These are phyloP conservation scores for Dendroctonus valens DNA, from an alignment of 1,140 invertebrate genomes.

Conservation along the genomic window DNA sequence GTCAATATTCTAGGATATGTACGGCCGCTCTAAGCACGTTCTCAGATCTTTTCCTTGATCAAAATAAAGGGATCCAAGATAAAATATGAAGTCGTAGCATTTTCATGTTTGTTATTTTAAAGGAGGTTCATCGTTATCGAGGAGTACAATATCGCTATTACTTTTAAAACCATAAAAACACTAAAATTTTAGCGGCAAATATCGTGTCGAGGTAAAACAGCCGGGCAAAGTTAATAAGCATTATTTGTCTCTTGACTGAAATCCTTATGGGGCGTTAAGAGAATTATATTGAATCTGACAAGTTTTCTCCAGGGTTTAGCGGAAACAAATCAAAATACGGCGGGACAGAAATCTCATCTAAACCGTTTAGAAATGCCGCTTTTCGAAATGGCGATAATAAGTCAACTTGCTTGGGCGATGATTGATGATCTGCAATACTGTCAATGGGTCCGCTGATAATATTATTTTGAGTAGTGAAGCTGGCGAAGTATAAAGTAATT, in stretches of 20 bases:
- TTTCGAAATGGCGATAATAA: conserved; percentile 10
- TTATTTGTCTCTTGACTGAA: no score
- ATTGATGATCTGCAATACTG: conserved; percentile 7
- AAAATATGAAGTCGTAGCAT: no score
- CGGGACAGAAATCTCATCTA: conserved; percentile 5
- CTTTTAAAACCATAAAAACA: no score
- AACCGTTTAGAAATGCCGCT: conserved; percentile 14
- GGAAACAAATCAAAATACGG: conserved; percentile 9
- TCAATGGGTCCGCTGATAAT: conserved; percentile 3
- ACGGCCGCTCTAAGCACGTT: conserved; percentile 5
- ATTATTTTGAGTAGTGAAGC: no score
- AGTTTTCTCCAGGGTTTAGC: background rate
- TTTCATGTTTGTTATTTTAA: no score
- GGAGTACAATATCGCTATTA: no score
- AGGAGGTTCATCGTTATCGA: no score
- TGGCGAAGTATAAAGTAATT: no score
- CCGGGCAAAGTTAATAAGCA: no score
- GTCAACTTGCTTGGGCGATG: conserved; percentile 15
- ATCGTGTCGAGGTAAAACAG: no score
- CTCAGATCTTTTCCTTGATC: conserved; percentile 6
- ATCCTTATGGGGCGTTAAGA: background rate
- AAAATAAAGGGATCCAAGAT: conserved; percentile 1
- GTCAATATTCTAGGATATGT: conserved; percentile 8
- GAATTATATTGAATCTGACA: conserved; percentile 2
- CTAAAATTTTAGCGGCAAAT: no score